Percentiles rank a stretch among this genome's conserved stretches.
Evolutionary conservation across 2,113 vertebrate genomes (phyloP).

Genomic region (Pyxicephalus adspersus): DNA sequence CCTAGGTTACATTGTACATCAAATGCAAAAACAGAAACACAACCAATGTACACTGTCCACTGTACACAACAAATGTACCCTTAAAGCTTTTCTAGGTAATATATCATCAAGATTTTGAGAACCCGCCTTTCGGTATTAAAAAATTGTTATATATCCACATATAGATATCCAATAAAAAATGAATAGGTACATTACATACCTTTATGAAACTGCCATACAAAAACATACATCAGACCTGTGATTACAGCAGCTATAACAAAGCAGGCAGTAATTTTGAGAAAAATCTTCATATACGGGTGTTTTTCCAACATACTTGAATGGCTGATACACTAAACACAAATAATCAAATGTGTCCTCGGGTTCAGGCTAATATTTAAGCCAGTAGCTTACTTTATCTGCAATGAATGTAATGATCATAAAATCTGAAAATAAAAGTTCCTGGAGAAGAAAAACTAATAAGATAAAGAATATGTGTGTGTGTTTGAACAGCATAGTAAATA

Average conservation of each 20-base stretch:
- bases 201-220: not conserved
- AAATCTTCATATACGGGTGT: not conserved
- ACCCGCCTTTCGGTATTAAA: too few relatives aligned
- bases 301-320: not conserved
- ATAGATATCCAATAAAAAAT: too few relatives aligned
- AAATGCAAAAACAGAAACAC: too few relatives aligned
- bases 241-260: not conserved
- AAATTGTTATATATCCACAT: too few relatives aligned
- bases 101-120: too few relatives aligned
- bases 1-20: too few relatives aligned
- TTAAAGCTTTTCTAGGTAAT: too few relatives aligned
- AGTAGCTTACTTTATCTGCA: not conserved
- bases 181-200: not conserved
- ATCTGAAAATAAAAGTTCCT: not conserved
- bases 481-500: not conserved
- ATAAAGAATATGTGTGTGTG: not conserved
- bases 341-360: not conserved
- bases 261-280: not conserved
- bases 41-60: too few relatives aligned
- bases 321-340: not conserved
- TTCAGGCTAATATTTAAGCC: constrained; percentile 19
- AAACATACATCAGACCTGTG: not conserved
- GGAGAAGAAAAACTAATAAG: not conserved
- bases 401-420: not conserved
- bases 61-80: too few relatives aligned